phyloP scores from a whole-genome alignment of 2,113 vertebrate species.

The Odocoileus hemionus region DNA sequence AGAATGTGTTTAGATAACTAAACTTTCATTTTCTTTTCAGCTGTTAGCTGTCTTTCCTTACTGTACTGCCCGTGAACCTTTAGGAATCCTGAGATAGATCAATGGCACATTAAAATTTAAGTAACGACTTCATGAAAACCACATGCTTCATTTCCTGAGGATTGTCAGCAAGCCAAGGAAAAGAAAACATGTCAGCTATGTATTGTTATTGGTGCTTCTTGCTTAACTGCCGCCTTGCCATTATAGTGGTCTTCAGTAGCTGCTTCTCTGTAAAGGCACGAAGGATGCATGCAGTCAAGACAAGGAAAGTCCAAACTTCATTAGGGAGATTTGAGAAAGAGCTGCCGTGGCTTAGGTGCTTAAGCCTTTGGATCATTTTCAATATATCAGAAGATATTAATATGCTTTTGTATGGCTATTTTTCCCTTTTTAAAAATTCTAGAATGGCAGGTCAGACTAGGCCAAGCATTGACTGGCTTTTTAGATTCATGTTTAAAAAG shows the following conservation, averaged over 20 bases:
- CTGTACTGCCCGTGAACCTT: conserved; percentile 41
- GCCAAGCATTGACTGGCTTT: conserved; percentile 56
- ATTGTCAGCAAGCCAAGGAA: not conserved
- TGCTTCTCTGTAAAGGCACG: not conserved
- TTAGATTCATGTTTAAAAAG: conserved; percentile 60
- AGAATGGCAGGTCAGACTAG: conserved; percentile 47
- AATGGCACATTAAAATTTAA: conserved; percentile 64
- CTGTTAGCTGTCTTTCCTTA: not conserved
- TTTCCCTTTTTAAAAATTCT: conserved; percentile 21
- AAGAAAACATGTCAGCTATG: conserved; percentile 26
- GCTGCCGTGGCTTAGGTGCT: not conserved
- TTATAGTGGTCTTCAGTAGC: not conserved
- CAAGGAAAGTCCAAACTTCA: not conserved
- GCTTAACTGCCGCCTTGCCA: conserved; percentile 37
- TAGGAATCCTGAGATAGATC: conserved; percentile 51
- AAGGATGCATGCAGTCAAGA: not conserved
- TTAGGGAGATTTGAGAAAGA: not conserved
- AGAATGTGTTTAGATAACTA: conserved; percentile 43
- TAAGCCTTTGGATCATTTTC: not conserved
- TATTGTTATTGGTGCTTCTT: not conserved
- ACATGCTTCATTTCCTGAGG: conserved; percentile 60
- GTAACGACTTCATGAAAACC: conserved; percentile 56
- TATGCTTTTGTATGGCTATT: not conserved
- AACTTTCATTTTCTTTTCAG: not conserved
- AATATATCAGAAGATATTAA: conserved; percentile 21